Evolutionary conservation across 1,140 invertebrate species (phyloP).

Genomic region (Scaptomyza pallida): DNA sequence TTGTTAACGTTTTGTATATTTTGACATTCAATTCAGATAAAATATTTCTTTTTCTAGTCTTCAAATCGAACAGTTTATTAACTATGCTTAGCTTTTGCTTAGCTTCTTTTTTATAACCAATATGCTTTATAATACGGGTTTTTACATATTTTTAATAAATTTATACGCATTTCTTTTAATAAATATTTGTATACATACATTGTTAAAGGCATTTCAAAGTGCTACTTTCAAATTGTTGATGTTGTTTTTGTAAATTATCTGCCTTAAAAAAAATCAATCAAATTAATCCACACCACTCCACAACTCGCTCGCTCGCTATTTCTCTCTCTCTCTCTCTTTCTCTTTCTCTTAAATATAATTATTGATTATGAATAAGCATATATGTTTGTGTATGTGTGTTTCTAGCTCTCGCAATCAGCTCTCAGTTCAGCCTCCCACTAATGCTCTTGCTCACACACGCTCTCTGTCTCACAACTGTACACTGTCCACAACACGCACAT

Average conservation of each 20-base stretch:
- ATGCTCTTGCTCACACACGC: conserved; percentile 4
- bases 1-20: too few species aligned
- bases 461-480: conserved; percentile 7
- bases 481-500: conserved; percentile 12
- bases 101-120: neutral
- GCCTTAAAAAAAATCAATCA: conserved; percentile 57
- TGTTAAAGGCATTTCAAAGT: conserved; percentile 43
- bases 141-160: conserved; percentile 35
- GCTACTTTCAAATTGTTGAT: conserved; percentile 65
- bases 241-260: conserved; percentile 83
- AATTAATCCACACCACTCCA: conserved; percentile 53
- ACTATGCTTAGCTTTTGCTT: neutral
- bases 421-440: conserved; percentile 8
- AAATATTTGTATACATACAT: conserved; percentile 28
- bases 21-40: too few species aligned
- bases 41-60: too few species aligned
- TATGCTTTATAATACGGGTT: conserved; percentile 12
- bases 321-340: neutral
- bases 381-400: neutral
- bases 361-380: conserved; percentile 5
- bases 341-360: conserved; percentile 5
- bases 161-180: conserved; percentile 33
- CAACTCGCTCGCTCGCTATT: conserved; percentile 25
- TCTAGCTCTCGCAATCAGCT: neutral
- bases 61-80: too few species aligned